Percentiles rank a stretch among this genome's conserved stretches.
Evolutionary conservation across 2,888 invertebrate genomes (phyloP).

Genomic region (Sesia bembeciformis): DNA sequence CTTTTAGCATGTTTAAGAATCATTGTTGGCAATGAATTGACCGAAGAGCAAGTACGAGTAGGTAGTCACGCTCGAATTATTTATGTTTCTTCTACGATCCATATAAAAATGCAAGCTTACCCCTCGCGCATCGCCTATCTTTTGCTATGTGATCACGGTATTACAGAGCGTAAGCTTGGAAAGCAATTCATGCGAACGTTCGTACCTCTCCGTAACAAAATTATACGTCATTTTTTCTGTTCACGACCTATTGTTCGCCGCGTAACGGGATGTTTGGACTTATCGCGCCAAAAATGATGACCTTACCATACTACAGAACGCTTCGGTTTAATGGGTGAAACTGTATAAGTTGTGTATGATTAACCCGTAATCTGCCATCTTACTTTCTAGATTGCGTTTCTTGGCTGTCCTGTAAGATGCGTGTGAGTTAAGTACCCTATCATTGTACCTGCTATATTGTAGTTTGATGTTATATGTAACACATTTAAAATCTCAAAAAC

Average conservation of each 20-base stretch:
- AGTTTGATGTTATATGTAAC: too few relatives aligned
- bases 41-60: too few relatives aligned
- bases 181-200: neutral
- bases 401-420: slow-evolving; percentile 4
- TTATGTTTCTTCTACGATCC: too few relatives aligned
- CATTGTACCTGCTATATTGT: neutral
- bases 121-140: too few relatives aligned
- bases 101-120: too few relatives aligned
- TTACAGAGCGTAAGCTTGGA: slow-evolving; percentile 12
- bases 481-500: too few relatives aligned
- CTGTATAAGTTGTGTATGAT: slow-evolving; percentile 22
- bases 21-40: too few relatives aligned
- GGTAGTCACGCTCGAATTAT: too few relatives aligned
- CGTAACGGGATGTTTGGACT: slow-evolving; percentile 29
- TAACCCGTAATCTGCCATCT: slow-evolving; percentile 20
- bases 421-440: neutral
- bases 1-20: too few relatives aligned
- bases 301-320: slow-evolving; percentile 28
- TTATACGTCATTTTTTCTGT: slow-evolving; percentile 43
- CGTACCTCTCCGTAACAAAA: slow-evolving; percentile 18
- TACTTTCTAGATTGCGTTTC: slow-evolving; percentile 34
- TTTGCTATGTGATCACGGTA: too few relatives aligned
- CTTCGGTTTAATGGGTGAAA: slow-evolving; percentile 39
- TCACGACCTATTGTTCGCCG: slow-evolving; percentile 40
- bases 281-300: slow-evolving; percentile 50